phyloP scores from a whole-genome alignment of 2,888 invertebrate species.

The Aphidius colemani region DNA sequence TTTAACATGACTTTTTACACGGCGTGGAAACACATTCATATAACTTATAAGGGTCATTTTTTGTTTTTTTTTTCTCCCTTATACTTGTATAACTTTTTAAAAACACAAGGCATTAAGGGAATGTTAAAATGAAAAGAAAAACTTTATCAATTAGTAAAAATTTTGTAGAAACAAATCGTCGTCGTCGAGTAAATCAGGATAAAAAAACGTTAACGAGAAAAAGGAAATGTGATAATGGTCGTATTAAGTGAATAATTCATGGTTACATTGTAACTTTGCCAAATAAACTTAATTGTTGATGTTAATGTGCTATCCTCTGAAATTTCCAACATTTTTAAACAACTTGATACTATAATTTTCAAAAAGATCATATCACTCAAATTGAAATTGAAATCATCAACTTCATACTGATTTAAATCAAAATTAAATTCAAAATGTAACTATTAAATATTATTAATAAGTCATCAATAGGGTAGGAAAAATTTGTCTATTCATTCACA shows the following conservation, averaged over 20 bases:
- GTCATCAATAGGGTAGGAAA: no score
- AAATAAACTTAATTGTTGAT: conserved; percentile 8
- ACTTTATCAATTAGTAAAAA: conserved; percentile 17
- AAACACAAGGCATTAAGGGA: background rate
- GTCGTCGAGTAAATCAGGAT: conserved; percentile 59
- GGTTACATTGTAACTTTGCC: conserved; percentile 7
- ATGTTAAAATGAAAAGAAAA: conserved; percentile 5
- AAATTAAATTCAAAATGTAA: no score
- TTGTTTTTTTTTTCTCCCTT: background rate
- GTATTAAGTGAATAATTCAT: conserved; percentile 59
- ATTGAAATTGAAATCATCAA: no score
- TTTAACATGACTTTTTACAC: background rate
- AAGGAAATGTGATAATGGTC: conserved; percentile 47
- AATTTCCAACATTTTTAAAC: no score
- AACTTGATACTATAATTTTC: no score
- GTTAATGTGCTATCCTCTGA: conserved; percentile 1
- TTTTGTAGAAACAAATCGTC: conserved; percentile 56
- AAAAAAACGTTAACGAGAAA: conserved; percentile 56
- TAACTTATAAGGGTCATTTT: background rate
- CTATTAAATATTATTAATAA: no score
- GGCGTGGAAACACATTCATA: conserved; percentile 7
- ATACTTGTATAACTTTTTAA: background rate
- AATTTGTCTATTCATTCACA: no score
- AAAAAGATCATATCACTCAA: no score
- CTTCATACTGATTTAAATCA: no score